Conservation (phyloP, 2,888 invertebrate species). For the Monoplex corrugatus region DNA sequence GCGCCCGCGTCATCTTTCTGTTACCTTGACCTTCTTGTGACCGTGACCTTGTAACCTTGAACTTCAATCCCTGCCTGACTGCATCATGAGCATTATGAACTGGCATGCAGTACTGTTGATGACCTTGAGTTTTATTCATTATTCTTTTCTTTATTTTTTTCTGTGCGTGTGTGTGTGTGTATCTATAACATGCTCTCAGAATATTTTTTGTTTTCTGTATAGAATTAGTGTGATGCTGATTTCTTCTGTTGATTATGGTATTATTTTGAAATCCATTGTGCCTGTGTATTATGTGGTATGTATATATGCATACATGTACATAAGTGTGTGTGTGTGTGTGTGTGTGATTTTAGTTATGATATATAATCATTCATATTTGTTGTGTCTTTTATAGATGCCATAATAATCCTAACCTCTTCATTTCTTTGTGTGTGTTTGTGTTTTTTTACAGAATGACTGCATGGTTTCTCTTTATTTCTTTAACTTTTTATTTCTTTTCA, state of each 20-base stretch:
- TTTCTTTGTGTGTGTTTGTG: not conserved
- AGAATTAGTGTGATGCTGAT: not conserved
- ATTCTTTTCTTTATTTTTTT: not conserved
- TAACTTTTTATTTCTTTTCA: too few species aligned
- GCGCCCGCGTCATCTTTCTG: not conserved
- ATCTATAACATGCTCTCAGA: too few species aligned
- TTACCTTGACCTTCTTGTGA: not conserved
- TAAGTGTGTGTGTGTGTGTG: not conserved
- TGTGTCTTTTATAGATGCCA: too few species aligned
- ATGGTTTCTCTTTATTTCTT: not conserved
- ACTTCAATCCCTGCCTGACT: not conserved
- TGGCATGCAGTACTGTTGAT: not conserved
- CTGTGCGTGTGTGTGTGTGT: too few species aligned
- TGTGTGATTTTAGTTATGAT: not conserved
- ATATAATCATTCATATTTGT: too few species aligned
- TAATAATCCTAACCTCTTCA: not conserved
- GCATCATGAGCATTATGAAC: conserved; percentile 10
- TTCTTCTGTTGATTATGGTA: not conserved
- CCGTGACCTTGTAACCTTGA: too few species aligned
- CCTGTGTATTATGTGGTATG: not conserved
- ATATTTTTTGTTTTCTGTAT: not conserved
- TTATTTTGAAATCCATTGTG: not conserved
- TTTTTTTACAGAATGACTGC: not conserved
- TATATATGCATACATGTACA: not conserved
- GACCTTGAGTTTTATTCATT: not conserved